A percentile compares a stretch with the other conserved stretches of the same genome.
phyloP scores from a whole-genome alignment of 2,113 vertebrate genomes.

The Himantopus leucocephalus region DNA sequence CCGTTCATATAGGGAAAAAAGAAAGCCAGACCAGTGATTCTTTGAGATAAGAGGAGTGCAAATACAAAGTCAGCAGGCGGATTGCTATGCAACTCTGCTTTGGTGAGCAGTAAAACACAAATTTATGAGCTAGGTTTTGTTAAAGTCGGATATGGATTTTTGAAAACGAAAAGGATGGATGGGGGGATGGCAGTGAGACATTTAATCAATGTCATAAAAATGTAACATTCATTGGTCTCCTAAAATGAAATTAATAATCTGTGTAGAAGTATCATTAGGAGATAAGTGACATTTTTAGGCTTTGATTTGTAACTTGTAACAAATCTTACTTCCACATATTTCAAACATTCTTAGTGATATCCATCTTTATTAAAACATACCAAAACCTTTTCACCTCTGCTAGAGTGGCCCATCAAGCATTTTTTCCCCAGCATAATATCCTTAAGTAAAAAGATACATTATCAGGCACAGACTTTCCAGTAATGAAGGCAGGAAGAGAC shows the following conservation, averaged over 20 bases:
- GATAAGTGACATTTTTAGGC: constrained; percentile 82
- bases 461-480: constrained; percentile 70
- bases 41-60: background rate
- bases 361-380: constrained; percentile 80
- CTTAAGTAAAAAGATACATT: constrained; percentile 72
- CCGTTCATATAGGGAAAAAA: background rate
- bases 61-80: background rate
- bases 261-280: constrained; percentile 84
- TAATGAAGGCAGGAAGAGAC: constrained; percentile 75
- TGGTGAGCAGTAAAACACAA: constrained; percentile 68
- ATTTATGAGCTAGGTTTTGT: constrained; percentile 77
- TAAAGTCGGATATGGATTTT: constrained; percentile 77
- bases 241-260: constrained; percentile 88
- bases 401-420: constrained; percentile 63
- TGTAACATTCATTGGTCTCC: constrained; percentile 84
- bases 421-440: constrained; percentile 65
- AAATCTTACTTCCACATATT: constrained; percentile 79
- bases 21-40: background rate
- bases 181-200: constrained; percentile 69
- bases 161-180: constrained; percentile 79
- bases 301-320: constrained; percentile 83
- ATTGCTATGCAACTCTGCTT: constrained; percentile 15
- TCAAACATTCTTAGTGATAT: constrained; percentile 76
- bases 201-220: constrained; percentile 88
- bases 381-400: constrained; percentile 74